Percentiles rank a stretch among this genome's conserved stretches.
Conservation (phyloP, 2,797 vertebrate genomes). For the Dendrocincla tyrannina region DNA sequence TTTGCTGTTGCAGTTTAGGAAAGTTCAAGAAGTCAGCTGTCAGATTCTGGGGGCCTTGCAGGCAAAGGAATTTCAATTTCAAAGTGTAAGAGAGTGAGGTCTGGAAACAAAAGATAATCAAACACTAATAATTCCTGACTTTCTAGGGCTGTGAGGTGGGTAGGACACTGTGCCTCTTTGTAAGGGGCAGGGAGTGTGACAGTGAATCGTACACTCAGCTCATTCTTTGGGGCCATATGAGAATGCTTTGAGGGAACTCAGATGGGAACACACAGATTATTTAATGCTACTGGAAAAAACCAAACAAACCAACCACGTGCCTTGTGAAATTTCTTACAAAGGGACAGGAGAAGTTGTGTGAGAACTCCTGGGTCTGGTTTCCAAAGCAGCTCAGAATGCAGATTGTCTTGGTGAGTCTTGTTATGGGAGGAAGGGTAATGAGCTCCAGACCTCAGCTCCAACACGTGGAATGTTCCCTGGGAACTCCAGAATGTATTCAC, state of each 20-base stretch:
- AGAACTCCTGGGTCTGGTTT: neutral
- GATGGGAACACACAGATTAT: neutral
- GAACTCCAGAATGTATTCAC: neutral
- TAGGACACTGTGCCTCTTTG: neutral
- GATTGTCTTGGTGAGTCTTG: neutral
- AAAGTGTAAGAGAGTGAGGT: conserved; percentile 71
- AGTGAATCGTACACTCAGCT: neutral
- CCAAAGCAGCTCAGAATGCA: neutral
- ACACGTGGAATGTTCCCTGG: neutral
- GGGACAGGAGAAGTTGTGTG: neutral
- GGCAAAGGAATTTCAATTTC: conserved; percentile 76
- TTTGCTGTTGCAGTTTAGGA: conserved; percentile 53
- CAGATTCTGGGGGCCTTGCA: conserved; percentile 55
- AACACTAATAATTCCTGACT: conserved; percentile 66
- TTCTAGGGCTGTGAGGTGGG: conserved; percentile 21
- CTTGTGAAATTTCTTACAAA: conserved; percentile 20
- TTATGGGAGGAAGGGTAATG: neutral
- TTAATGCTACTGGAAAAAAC: neutral
- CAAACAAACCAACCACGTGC: neutral
- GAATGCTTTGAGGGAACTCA: neutral
- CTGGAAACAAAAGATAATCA: conserved; percentile 76
- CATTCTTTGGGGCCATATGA: neutral
- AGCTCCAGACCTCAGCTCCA: neutral
- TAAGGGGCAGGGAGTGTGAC: neutral
- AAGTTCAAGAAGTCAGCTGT: conserved; percentile 76